Conservation (phyloP, 2,797 vertebrate species). For the Microctenopoma stevenorrisi region DNA sequence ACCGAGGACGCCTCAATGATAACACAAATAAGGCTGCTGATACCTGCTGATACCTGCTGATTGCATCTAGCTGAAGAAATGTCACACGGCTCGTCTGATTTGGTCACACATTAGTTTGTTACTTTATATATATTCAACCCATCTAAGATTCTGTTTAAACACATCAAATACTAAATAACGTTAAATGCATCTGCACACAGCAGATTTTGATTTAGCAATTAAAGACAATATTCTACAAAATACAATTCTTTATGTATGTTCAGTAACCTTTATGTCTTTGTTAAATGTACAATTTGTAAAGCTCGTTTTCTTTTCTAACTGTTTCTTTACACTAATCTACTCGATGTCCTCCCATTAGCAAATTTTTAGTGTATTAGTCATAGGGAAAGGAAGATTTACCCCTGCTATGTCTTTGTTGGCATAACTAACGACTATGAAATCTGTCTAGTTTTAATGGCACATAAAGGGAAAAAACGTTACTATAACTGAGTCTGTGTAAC, state of each 20-base stretch:
- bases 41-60: no score
- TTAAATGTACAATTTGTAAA: not conserved
- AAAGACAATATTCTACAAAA: not conserved
- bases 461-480: not conserved
- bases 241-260: not conserved
- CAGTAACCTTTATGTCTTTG: not conserved
- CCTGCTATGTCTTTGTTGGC: not conserved
- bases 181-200: no score
- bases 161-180: no score
- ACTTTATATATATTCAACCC: not conserved
- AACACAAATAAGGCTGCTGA: not conserved
- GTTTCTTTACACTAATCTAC: not conserved
- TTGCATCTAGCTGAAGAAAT: no score
- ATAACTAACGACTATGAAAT: not conserved
- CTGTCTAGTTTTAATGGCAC: not conserved
- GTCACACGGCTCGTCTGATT: no score
- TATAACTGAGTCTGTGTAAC: not conserved
- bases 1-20: not conserved
- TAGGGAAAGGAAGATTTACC: conserved; percentile 11
- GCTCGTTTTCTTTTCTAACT: not conserved
- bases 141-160: not conserved
- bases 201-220: no score
- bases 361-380: conserved; percentile 28
- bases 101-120: no score
- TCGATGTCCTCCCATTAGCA: not conserved